Conservation (phyloP, 2,888 invertebrate species). For the Limulus polyphemus region DNA sequence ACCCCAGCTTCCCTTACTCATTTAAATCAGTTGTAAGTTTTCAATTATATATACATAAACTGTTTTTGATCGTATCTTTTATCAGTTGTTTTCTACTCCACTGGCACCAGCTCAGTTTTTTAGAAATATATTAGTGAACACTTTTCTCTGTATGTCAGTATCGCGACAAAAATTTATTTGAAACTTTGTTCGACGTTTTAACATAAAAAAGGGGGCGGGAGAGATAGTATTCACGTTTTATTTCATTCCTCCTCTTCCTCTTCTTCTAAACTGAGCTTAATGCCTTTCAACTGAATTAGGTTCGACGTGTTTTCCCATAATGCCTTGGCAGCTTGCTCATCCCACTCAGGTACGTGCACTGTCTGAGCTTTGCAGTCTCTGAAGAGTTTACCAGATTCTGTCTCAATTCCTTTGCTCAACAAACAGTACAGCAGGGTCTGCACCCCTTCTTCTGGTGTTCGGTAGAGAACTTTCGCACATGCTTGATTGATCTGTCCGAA, state of each 20-base stretch:
- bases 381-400: slow-evolving; percentile 13
- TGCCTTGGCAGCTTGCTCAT: slow-evolving; percentile 10
- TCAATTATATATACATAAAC: no score
- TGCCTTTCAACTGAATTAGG: slow-evolving; percentile 13
- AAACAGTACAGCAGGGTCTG: slow-evolving; percentile 19
- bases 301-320: slow-evolving; percentile 14
- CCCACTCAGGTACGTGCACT: slow-evolving; percentile 9
- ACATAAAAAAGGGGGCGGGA: no score
- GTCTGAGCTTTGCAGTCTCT: slow-evolving; percentile 11
- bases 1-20: no score
- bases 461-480: slow-evolving; percentile 14
- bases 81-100: no score
- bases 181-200: no score
- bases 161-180: no score
- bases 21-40: no score
- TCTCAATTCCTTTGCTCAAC: slow-evolving; percentile 10
- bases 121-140: no score
- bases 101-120: no score
- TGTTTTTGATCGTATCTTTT: no score
- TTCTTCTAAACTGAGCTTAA: slow-evolving; percentile 4
- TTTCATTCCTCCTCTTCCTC: slow-evolving; percentile 13
- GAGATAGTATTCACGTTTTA: no score
- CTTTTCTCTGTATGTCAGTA: no score
- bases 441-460: slow-evolving; percentile 19
- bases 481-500: slow-evolving; percentile 15